Base-by-base conservation (phyloP, 2,113 vertebrate genomes). In the Myrmecobius fasciatus region DNA sequence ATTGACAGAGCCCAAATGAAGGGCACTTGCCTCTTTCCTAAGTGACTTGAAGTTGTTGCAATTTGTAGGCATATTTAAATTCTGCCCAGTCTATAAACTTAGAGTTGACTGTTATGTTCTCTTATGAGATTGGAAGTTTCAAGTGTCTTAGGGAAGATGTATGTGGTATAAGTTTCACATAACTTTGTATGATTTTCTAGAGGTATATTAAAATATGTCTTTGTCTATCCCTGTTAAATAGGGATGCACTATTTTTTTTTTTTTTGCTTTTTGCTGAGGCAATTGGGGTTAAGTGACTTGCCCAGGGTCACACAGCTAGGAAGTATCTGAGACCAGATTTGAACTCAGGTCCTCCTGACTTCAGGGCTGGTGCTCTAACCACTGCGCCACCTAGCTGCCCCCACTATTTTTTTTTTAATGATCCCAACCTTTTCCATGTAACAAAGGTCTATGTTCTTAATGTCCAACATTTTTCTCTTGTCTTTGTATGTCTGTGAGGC, bases 81-180 rank as follows among this genome's bases (percentile, higher is more conserved):
- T 25, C 46, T 53, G 28, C 53, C 31, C 60, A 91, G 51, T 31
- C 47, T 14, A 5, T 43, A 26, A 36, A 25, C 3, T 31, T 36
- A n/a, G 26, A 22, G 10, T 28, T 25, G 28, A 43, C 31, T 52
- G 6, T n/a, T 20, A 83, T 83, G n/a, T 24, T 2, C 20, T 83
- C 17, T 43, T 43, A 43, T 83, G 36, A 83, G 17, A 83, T 20
- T 83, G 2, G n/a, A 83, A 43, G 20, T 43, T 83, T 83, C 36
- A 83, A 43, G 36, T 43, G 67, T 83, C 67, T 24, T 43, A 43
- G 43, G n/a, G n/a, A 83, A 52, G 88, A 26, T 9, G 31, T 5
- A 31, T n/a, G 1, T 1, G 3, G 6, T 5, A 8, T 25, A 47
- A 36, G 12, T n/a, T n/a, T n/a, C n/a, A n/a, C 0, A 1, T 3